phyloP scores from a whole-genome alignment of 2,797 vertebrate species.

The Clarias platycephalus region DNA sequence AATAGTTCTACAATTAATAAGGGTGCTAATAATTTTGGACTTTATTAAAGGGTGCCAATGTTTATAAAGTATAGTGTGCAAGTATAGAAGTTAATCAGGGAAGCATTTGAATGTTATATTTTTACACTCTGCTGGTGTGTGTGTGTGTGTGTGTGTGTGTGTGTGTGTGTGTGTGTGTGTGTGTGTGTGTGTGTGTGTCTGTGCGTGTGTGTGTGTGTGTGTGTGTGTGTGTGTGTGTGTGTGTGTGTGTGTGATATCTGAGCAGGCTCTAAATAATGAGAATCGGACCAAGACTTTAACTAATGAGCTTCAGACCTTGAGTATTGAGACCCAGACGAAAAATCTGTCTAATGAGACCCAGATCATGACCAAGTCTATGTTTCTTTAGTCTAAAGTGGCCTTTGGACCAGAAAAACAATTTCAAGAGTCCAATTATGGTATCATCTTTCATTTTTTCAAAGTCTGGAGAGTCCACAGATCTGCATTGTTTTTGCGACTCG shows the following conservation, averaged over 20 bases:
- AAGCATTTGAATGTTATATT: background rate
- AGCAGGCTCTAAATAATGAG: background rate
- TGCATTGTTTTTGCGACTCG: background rate
- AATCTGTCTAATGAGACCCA: conserved; percentile 10
- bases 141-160: conserved; percentile 12
- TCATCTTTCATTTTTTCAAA: background rate
- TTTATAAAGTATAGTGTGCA: no score
- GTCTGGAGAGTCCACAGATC: background rate
- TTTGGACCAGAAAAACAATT: background rate
- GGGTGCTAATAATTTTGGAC: no score
- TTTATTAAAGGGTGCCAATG: background rate
- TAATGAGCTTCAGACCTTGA: background rate
- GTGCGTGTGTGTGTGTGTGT: conserved; percentile 9
- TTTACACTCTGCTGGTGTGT: background rate
- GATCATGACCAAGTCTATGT: background rate
- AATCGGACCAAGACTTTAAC: background rate
- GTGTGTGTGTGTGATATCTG: background rate
- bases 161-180: background rate
- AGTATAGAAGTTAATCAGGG: background rate
- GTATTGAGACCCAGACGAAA: background rate
- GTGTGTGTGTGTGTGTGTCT: background rate
- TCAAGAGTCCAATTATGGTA: background rate
- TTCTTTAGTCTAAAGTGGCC: background rate
- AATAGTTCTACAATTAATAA: no score
- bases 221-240: conserved; percentile 11